Conservation (phyloP, 2,113 vertebrate species). For the Redunca redunca region DNA sequence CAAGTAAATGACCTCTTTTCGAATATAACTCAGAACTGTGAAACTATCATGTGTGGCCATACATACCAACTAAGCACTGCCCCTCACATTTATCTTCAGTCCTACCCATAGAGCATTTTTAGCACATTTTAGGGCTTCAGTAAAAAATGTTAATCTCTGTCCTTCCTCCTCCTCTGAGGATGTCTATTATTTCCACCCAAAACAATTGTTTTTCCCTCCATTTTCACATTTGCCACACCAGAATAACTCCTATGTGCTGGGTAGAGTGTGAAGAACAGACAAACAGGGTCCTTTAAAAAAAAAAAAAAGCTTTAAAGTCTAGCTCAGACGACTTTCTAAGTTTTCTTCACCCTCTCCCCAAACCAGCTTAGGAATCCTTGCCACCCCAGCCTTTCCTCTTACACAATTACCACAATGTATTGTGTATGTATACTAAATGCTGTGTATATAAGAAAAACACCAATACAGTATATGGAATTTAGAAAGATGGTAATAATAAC, state of each 20-base stretch:
- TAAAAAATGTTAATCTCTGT: not conserved
- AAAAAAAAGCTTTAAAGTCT: not conserved
- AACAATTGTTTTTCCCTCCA: not conserved
- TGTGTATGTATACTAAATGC: not conserved
- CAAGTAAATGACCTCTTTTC: not conserved
- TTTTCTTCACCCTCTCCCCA: not conserved
- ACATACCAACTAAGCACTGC: not conserved
- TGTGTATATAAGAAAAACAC: not conserved
- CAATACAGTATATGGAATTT: too few species aligned
- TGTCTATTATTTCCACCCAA: not conserved
- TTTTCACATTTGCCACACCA: not conserved
- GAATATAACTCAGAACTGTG: not conserved
- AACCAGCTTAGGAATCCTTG: not conserved
- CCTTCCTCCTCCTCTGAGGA: not conserved
- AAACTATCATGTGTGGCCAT: not conserved
- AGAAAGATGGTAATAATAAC: too few species aligned
- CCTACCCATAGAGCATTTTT: not conserved
- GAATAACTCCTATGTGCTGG: not conserved
- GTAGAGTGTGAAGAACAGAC: not conserved
- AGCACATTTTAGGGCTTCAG: not conserved
- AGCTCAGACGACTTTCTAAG: not conserved
- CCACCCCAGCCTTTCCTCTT: not conserved
- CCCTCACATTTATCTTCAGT: not conserved
- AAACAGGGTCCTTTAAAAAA: not conserved
- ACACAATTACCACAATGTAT: not conserved